A percentile compares a stretch with the other conserved stretches of the same genome.
These are phyloP conservation scores for Hyperoplus immaculatus DNA, from an alignment of 2,797 vertebrate species.

Conservation along the genomic window DNA sequence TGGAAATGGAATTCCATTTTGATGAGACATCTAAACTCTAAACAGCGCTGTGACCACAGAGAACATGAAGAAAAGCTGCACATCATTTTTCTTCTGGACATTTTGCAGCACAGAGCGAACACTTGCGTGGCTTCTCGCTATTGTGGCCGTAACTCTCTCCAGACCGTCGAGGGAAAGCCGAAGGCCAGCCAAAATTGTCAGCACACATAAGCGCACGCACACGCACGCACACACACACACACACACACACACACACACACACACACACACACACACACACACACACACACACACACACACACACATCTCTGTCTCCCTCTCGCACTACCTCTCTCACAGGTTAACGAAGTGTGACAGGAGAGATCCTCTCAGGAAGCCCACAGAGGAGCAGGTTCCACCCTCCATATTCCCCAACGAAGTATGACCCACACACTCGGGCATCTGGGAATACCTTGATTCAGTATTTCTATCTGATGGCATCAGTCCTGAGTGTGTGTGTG, in stretches of 20 bases:
- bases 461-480: conserved; percentile 36
- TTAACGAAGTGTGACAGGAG: conserved; percentile 71
- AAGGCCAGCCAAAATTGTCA: conserved; percentile 49
- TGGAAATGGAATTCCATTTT: conserved; percentile 77
- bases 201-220: conserved; percentile 23
- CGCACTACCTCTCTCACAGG: conserved; percentile 35
- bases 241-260: too few species aligned
- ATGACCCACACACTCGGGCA: conserved; percentile 7
- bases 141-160: conserved; percentile 76
- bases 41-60: conserved; percentile 72
- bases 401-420: conserved; percentile 39
- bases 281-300: background rate
- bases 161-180: conserved; percentile 52
- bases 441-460: conserved; percentile 23
- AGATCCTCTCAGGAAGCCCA: conserved; percentile 46
- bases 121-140: conserved; percentile 72
- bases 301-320: conserved; percentile 13
- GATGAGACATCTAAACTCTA: conserved; percentile 74
- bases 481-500: background rate
- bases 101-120: conserved; percentile 60
- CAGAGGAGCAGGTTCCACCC: conserved; percentile 42
- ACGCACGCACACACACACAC: background rate
- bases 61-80: conserved; percentile 77
- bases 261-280: background rate
- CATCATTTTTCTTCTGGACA: conserved; percentile 75